These are phyloP conservation scores for Hirundichthys speculiger DNA, from an alignment of 2,113 vertebrate genomes.

Conservation along the genomic window DNA sequence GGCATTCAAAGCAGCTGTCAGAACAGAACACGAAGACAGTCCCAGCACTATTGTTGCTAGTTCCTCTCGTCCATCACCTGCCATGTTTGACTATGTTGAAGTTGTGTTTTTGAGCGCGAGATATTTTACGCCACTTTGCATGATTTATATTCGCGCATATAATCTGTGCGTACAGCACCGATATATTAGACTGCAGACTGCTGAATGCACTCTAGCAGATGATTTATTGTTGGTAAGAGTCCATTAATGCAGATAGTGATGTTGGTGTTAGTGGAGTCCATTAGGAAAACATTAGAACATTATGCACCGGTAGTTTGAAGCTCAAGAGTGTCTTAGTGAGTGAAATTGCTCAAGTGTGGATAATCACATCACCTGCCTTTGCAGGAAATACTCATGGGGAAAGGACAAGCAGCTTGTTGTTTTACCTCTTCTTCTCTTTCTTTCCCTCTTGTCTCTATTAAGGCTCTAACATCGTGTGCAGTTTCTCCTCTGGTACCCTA, in stretches of 20 bases:
- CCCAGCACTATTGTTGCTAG: no score
- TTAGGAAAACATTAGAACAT: conserved; percentile 78
- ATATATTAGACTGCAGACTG: background rate
- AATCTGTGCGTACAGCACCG: no score
- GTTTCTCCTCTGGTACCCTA: conserved; percentile 25
- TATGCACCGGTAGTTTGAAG: conserved; percentile 70
- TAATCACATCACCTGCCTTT: conserved; percentile 74
- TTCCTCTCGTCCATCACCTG: no score
- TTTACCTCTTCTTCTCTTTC: conserved; percentile 38
- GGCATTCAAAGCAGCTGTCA: no score
- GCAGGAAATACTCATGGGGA: conserved; percentile 51
- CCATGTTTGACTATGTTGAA: no score
- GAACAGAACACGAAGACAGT: no score
- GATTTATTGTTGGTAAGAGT: conserved; percentile 56
- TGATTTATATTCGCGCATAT: no score
- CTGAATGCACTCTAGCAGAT: conserved; percentile 23
- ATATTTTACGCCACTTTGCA: no score
- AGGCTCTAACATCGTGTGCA: conserved; percentile 37
- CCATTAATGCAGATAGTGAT: conserved; percentile 74
- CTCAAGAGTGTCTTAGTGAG: conserved; percentile 71
- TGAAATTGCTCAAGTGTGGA: conserved; percentile 72
- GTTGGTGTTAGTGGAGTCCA: conserved; percentile 76
- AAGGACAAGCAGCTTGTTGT: conserved; percentile 56
- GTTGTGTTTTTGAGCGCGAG: no score
- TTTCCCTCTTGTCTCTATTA: conserved; percentile 34